Conservation (phyloP, 37 sponge, comb jelly and placozoan species). For the Cliona cf. orientalis region DNA sequence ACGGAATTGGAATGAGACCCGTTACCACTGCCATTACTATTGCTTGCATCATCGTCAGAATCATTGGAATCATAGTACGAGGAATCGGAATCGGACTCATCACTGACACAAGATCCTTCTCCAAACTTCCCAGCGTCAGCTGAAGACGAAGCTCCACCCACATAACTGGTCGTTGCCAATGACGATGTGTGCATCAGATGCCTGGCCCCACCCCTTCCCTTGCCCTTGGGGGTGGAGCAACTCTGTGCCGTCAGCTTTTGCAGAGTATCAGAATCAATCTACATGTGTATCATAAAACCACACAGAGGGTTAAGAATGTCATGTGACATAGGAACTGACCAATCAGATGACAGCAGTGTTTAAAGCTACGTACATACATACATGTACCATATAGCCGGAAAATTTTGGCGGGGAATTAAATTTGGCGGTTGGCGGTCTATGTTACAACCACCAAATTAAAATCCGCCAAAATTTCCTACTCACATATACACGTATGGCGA, state of each 20-base stretch:
- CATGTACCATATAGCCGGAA: too few species aligned
- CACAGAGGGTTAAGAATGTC: too few species aligned
- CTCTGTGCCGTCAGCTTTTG: not conserved
- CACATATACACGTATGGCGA: too few species aligned
- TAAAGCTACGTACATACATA: not conserved
- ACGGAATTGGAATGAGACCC: slow-evolving; percentile 12
- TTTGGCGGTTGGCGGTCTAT: too few species aligned
- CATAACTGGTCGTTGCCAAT: not conserved
- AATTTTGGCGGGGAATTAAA: too few species aligned
- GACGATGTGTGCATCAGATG: not conserved
- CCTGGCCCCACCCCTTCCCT: slow-evolving; percentile 2
- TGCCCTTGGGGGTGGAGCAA: not conserved
- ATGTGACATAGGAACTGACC: too few species aligned
- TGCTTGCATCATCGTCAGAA: slow-evolving; percentile 1
- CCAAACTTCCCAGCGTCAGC: not conserved
- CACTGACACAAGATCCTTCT: not conserved
- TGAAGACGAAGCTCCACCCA: not conserved
- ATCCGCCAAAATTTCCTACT: too few species aligned
- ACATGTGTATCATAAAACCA: not conserved
- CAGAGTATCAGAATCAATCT: not conserved
- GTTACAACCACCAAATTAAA: too few species aligned
- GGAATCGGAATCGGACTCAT: slow-evolving; percentile 47
- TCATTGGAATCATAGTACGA: slow-evolving; percentile 36
- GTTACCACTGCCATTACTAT: slow-evolving; percentile 2
- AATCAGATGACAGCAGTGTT: too few species aligned